Evolutionary conservation across 1,140 invertebrate genomes (phyloP).

Genomic region (Lucilia cuprina): DNA sequence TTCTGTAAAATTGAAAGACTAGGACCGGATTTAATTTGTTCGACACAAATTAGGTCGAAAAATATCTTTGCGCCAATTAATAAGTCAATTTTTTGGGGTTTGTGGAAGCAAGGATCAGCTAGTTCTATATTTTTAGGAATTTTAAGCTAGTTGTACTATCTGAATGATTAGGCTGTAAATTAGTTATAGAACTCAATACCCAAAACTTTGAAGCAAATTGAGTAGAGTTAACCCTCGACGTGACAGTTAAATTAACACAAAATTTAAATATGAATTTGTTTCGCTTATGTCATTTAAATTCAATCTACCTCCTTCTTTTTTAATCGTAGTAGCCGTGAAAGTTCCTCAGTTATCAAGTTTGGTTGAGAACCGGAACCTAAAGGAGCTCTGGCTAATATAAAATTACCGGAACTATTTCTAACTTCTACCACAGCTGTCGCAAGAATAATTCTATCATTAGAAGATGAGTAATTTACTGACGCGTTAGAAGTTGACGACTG

Average conservation of each 20-base stretch:
- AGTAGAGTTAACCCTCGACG: not conserved
- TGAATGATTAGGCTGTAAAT: not conserved
- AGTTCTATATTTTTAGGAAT: constrained; percentile 41
- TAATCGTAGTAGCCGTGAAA: no score
- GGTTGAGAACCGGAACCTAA: not conserved
- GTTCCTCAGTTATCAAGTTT: constrained; percentile 21
- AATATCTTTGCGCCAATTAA: constrained; percentile 46
- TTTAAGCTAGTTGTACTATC: constrained; percentile 10
- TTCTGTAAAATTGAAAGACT: constrained; percentile 49
- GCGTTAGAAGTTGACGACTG: not conserved
- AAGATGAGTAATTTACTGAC: not conserved
- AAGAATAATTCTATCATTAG: not conserved
- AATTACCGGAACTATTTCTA: not conserved
- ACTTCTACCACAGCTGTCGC: not conserved
- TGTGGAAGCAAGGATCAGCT: constrained; percentile 45
- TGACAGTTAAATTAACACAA: not conserved
- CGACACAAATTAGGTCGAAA: constrained; percentile 37
- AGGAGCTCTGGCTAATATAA: constrained; percentile 14
- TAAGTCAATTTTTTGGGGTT: constrained; percentile 44
- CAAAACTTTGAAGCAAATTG: constrained; percentile 1
- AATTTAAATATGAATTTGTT: not conserved
- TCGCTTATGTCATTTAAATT: not conserved
- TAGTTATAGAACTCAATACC: constrained; percentile 19
- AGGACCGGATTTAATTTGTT: constrained; percentile 45
- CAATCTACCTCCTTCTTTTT: not conserved